phyloP scores from a whole-genome alignment of 2,888 invertebrate genomes.

The Lepeophtheirus nordmannii region DNA sequence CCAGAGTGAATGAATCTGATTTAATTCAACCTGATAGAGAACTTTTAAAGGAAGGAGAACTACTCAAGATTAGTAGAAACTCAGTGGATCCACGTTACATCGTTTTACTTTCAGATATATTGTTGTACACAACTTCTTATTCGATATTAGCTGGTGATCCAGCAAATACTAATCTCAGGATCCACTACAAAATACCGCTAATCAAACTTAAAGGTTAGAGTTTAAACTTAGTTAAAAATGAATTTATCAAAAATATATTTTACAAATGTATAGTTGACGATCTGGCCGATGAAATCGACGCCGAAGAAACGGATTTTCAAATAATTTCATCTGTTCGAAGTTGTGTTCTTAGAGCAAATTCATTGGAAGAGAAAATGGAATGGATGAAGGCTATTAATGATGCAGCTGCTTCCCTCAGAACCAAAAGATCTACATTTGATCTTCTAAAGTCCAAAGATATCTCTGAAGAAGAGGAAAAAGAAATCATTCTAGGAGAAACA shows the following conservation, averaged over 20 bases:
- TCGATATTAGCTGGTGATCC: background rate
- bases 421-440: background rate
- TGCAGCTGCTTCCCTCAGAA: background rate
- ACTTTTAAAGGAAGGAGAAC: background rate
- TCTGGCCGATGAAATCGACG: background rate
- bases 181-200: background rate
- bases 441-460: background rate
- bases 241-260: background rate
- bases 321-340: background rate
- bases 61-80: background rate
- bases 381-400: background rate
- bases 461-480: no score
- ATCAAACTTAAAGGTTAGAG: background rate
- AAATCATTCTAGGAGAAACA: background rate
- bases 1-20: background rate
- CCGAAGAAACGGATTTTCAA: background rate
- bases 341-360: background rate
- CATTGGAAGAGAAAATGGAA: background rate
- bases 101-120: background rate
- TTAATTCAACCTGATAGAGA: background rate
- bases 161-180: background rate
- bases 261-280: background rate
- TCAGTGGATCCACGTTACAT: background rate
- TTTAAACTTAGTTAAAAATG: background rate
- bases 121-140: background rate